These are phyloP conservation scores for Panzeria rudis DNA, from an alignment of 2,888 invertebrate genomes.

Conservation along the genomic window DNA sequence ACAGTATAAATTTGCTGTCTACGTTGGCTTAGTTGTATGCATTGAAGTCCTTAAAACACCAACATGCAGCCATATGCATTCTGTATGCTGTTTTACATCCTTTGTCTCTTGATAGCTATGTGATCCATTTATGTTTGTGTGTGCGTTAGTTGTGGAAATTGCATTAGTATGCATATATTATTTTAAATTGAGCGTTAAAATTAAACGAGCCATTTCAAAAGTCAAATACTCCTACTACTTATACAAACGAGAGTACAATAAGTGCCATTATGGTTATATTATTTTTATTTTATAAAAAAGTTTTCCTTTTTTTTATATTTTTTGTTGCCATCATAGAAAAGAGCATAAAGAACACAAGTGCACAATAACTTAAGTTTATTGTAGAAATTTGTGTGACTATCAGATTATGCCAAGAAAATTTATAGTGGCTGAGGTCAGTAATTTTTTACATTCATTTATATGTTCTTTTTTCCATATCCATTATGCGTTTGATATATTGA, in stretches of 20 bases:
- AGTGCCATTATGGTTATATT: constrained; percentile 38
- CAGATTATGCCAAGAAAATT: constrained; percentile 55
- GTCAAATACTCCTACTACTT: constrained; percentile 73
- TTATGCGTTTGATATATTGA: constrained; percentile 58
- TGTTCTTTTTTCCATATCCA: background rate
- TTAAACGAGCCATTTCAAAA: constrained; percentile 82
- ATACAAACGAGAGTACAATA: constrained; percentile 7
- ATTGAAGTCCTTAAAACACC: constrained; percentile 6
- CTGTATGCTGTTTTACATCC: constrained; percentile 25
- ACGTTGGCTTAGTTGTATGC: background rate
- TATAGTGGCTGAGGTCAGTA: constrained; percentile 69
- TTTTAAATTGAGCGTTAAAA: constrained; percentile 83
- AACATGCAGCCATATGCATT: background rate
- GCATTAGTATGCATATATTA: constrained; percentile 77
- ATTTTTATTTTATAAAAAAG: constrained; percentile 32
- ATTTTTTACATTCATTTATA: constrained; percentile 35
- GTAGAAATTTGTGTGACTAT: constrained; percentile 61
- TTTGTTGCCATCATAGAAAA: background rate
- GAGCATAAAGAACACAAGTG: constrained; percentile 6
- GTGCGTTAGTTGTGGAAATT: constrained; percentile 40
- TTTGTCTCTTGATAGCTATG: constrained; percentile 9
- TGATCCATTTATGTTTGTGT: constrained; percentile 11
- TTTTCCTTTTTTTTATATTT: background rate
- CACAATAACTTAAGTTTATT: constrained; percentile 46
- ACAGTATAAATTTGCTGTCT: constrained; percentile 36